Conservation (phyloP, 2,113 vertebrate species). For the Pipra filicauda region DNA sequence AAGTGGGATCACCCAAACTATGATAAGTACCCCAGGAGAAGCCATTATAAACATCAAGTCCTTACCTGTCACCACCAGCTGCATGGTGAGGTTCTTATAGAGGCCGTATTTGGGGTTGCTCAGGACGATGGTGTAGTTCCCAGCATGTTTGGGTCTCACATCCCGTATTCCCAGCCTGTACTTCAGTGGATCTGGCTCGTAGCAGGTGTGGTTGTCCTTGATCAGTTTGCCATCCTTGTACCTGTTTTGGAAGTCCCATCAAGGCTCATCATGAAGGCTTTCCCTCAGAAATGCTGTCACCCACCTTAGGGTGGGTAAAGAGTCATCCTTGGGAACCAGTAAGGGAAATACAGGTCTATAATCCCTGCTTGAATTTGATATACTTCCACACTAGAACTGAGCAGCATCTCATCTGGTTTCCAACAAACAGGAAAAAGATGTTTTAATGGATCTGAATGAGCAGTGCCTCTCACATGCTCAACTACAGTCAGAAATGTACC, state of each 20-base stretch:
- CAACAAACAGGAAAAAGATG: background rate
- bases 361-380: background rate
- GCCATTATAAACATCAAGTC: background rate
- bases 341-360: background rate
- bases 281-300: background rate
- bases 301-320: background rate
- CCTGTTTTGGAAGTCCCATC: slow-evolving; percentile 68
- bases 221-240: slow-evolving; percentile 84
- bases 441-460: background rate
- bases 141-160: slow-evolving; percentile 77
- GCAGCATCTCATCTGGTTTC: background rate
- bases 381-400: background rate
- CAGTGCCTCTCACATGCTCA: background rate
- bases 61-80: slow-evolving; percentile 81
- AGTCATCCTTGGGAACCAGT: background rate
- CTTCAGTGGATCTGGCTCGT: slow-evolving; percentile 55
- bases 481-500: background rate
- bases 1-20: background rate
- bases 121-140: slow-evolving; percentile 82
- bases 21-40: background rate
- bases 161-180: slow-evolving; percentile 78
- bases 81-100: slow-evolving; percentile 81
- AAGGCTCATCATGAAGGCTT: background rate
- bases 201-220: slow-evolving; percentile 78
- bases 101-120: slow-evolving; percentile 71